Evolutionary conservation across 2,888 invertebrate species (phyloP).

Genomic region (Tenthredo amoena): DNA sequence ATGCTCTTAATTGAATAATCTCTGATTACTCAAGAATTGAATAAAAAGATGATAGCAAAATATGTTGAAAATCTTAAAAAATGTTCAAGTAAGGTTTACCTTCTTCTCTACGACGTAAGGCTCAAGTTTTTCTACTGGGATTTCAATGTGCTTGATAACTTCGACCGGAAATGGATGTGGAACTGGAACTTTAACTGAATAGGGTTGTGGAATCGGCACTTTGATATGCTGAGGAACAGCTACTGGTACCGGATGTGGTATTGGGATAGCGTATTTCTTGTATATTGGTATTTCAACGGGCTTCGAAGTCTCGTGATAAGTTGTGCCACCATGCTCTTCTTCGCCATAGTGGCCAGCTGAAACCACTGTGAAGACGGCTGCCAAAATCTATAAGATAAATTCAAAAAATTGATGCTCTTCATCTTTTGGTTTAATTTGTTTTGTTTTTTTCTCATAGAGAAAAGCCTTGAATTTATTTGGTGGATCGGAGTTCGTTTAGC

Average conservation of each 20-base stretch:
- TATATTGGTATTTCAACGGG: conserved; percentile 74
- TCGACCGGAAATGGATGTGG: conserved; percentile 78
- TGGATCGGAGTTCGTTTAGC: neutral
- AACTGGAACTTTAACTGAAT: conserved; percentile 80
- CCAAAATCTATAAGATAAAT: conserved; percentile 64
- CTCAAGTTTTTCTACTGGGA: conserved; percentile 81
- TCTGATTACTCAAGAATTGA: neutral
- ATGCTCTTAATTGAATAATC: neutral
- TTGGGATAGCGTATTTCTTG: conserved; percentile 79
- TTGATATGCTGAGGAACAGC: conserved; percentile 80
- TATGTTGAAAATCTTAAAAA: neutral
- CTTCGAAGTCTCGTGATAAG: conserved; percentile 73
- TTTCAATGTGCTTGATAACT: conserved; percentile 80
- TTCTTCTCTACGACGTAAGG: conserved; percentile 82
- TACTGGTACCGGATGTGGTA: conserved; percentile 81
- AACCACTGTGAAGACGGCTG: conserved; percentile 63
- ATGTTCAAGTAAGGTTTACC: conserved; percentile 64
- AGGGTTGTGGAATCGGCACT: conserved; percentile 82
- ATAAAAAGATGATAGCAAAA: neutral
- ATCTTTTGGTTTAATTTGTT: neutral
- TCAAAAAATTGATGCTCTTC: neutral
- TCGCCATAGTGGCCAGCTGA: conserved; percentile 67
- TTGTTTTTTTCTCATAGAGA: neutral
- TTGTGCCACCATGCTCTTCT: conserved; percentile 66
- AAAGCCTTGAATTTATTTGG: neutral